These are phyloP conservation scores for Echinometra lucunter DNA, from an alignment of 53 echinoderm and acorn worm genomes.

Conservation along the genomic window DNA sequence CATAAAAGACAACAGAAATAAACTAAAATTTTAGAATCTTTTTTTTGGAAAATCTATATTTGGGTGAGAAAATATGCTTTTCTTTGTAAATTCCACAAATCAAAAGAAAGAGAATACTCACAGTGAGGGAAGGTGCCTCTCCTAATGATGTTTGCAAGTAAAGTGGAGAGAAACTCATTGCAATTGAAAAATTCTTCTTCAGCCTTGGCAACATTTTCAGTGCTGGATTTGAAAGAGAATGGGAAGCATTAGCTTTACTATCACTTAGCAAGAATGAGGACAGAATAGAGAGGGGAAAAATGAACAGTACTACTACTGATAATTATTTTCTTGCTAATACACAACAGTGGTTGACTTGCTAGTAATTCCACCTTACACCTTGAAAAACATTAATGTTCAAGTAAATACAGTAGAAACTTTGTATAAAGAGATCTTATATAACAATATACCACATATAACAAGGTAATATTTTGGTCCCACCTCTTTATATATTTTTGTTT, in stretches of 20 bases:
- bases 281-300: too few species aligned
- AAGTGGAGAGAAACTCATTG: slow-evolving; percentile 78
- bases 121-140: slow-evolving; percentile 91
- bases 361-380: too few species aligned
- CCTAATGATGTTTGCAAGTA: slow-evolving; percentile 83
- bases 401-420: too few species aligned
- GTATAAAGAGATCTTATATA: too few species aligned
- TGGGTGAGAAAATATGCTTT: background rate
- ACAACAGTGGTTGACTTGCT: too few species aligned
- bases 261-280: too few species aligned
- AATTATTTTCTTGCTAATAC: too few species aligned
- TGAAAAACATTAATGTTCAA: too few species aligned
- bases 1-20: background rate
- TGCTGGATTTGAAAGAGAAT: slow-evolving; percentile 49
- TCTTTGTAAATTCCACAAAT: background rate
- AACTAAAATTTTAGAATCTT: background rate
- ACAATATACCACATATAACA: too few species aligned
- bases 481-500: too few species aligned
- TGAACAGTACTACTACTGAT: too few species aligned
- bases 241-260: background rate
- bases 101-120: slow-evolving; percentile 56
- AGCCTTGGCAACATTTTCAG: slow-evolving; percentile 75
- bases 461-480: too few species aligned
- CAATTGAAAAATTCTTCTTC: slow-evolving; percentile 87
- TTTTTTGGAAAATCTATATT: background rate